Conservation (phyloP, 1,140 invertebrate species). For the Araneus ventricosus region DNA sequence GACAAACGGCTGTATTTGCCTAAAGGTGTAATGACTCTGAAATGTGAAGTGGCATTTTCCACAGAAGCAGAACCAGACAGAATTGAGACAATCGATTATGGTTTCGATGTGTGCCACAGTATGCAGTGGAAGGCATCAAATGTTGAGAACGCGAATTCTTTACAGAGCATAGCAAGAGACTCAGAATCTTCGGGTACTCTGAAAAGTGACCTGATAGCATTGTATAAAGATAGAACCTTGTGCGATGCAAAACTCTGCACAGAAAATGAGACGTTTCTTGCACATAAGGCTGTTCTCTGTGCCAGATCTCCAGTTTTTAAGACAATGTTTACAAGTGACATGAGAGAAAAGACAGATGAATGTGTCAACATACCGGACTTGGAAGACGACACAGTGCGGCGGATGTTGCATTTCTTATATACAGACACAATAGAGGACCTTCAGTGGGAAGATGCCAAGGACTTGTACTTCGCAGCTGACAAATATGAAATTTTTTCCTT, state of each 20-base stretch:
- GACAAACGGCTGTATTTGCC: background rate
- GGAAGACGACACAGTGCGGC: background rate
- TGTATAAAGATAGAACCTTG: background rate
- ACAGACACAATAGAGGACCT: background rate
- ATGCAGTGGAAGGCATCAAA: background rate
- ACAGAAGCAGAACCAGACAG: background rate
- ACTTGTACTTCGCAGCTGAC: background rate
- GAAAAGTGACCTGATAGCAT: background rate
- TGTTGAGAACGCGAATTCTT: no score
- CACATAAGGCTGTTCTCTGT: background rate
- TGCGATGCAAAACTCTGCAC: background rate
- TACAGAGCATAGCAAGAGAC: background rate
- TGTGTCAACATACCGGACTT: background rate
- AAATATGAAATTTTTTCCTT: background rate
- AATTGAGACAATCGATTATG: background rate
- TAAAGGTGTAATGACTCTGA: background rate
- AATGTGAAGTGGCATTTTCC: background rate
- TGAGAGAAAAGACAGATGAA: background rate
- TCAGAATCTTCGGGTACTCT: background rate
- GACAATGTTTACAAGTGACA: background rate
- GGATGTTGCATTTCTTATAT: background rate
- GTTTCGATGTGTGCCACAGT: background rate
- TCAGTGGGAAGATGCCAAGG: background rate
- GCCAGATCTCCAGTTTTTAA: background rate
- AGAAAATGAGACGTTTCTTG: background rate